Conservation (phyloP, 2,888 invertebrate genomes). For the Colletes collaris region DNA sequence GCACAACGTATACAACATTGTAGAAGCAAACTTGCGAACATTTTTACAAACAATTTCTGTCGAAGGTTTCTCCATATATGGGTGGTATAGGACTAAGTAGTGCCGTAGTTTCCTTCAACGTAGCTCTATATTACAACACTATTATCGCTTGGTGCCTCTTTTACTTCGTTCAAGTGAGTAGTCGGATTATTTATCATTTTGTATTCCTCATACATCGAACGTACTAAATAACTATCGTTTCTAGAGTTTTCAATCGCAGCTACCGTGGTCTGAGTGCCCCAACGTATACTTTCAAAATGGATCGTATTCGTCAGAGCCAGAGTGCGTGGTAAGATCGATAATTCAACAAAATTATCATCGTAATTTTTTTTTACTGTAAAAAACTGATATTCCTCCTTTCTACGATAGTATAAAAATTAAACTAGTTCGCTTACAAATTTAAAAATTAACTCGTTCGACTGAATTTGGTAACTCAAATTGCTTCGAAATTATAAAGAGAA, state of each 20-base stretch:
- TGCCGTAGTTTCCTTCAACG: slow-evolving; percentile 97
- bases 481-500: too few relatives aligned
- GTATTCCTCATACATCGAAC: too few relatives aligned
- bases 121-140: slow-evolving; percentile 98
- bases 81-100: slow-evolving; percentile 97
- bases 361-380: too few relatives aligned
- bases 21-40: not conserved
- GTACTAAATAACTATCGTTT: slow-evolving; percentile 32
- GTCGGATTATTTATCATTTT: not conserved
- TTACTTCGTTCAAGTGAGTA: slow-evolving; percentile 91
- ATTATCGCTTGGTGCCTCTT: slow-evolving; percentile 99
- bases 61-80: slow-evolving; percentile 90
- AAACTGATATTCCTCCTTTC: too few relatives aligned
- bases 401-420: too few relatives aligned
- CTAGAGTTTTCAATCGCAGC: slow-evolving; percentile 93
- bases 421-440: too few relatives aligned
- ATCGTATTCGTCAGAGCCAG: slow-evolving; percentile 91
- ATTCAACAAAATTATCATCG: not conserved
- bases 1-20: not conserved
- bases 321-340: slow-evolving; percentile 88
- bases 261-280: slow-evolving; percentile 97
- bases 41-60: not conserved
- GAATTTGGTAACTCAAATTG: too few relatives aligned
- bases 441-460: too few relatives aligned
- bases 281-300: slow-evolving; percentile 91